A percentile compares a stretch with the other conserved stretches of the same genome.
Evolutionary conservation across 2,113 vertebrate species (phyloP).

Genomic region (Nycticryphes semicollaris): DNA sequence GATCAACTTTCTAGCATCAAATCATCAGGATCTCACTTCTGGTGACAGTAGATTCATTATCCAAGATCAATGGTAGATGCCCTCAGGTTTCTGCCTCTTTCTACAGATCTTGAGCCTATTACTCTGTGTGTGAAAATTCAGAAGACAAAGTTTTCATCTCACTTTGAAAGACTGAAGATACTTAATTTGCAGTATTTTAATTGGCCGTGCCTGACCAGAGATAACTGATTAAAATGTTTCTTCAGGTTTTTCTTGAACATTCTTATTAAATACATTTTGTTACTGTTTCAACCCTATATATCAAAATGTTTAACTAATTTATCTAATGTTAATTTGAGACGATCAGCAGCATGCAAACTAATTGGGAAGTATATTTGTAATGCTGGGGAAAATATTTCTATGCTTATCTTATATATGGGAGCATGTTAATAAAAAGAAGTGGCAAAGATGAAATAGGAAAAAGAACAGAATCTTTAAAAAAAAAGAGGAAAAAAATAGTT

Average conservation of each 20-base stretch:
- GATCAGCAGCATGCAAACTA: background rate
- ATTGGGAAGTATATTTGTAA: background rate
- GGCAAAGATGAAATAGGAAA: background rate
- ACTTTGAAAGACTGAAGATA: background rate
- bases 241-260: constrained; percentile 18
- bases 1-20: background rate
- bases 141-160: background rate
- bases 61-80: background rate
- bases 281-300: background rate
- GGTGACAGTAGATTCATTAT: constrained; percentile 18
- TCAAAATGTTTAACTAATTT: constrained; percentile 7
- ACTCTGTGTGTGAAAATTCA: constrained; percentile 5
- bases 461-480: background rate
- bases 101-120: background rate
- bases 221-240: constrained; percentile 30
- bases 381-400: background rate
- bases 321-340: background rate
- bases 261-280: constrained; percentile 5
- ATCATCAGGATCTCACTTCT: background rate
- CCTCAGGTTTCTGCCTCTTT: background rate
- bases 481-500: background rate
- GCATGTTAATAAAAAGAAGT: background rate
- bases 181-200: constrained; percentile 43
- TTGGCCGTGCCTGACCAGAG: background rate
- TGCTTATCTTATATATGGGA: background rate